Conservation (phyloP, 1,140 invertebrate genomes). For the Rhizoglyphus robini region DNA sequence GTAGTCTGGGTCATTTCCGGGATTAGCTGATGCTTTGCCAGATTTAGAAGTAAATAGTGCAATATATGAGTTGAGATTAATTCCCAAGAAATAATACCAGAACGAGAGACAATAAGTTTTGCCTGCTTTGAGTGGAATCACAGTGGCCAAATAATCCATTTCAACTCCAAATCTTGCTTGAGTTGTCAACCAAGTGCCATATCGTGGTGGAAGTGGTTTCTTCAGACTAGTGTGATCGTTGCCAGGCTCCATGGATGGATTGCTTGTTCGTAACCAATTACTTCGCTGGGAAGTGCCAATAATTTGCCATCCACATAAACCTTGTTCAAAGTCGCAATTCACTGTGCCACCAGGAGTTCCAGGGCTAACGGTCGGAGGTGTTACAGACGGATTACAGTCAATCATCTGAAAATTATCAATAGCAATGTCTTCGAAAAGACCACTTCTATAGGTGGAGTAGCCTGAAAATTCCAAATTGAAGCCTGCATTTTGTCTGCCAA, state of each 20-base stretch:
- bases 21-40: neutral
- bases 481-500: neutral
- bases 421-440: neutral
- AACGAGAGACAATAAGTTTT: slow-evolving; percentile 3
- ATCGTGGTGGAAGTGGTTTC: neutral
- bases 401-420: neutral
- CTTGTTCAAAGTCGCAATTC: neutral
- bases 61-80: neutral
- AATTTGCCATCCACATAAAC: neutral
- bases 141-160: neutral
- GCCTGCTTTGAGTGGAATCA: neutral
- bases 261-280: slow-evolving; percentile 2
- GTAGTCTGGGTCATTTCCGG: neutral
- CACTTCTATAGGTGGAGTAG: neutral
- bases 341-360: neutral
- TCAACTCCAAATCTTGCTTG: neutral
- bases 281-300: neutral
- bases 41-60: neutral
- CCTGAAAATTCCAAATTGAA: neutral
- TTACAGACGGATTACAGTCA: neutral
- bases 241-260: neutral
- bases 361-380: neutral
- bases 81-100: slow-evolving; percentile 7
- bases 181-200: neutral
- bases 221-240: neutral